phyloP scores from a whole-genome alignment of 1,140 invertebrate genomes.

The Aphelenchoides besseyi region DNA sequence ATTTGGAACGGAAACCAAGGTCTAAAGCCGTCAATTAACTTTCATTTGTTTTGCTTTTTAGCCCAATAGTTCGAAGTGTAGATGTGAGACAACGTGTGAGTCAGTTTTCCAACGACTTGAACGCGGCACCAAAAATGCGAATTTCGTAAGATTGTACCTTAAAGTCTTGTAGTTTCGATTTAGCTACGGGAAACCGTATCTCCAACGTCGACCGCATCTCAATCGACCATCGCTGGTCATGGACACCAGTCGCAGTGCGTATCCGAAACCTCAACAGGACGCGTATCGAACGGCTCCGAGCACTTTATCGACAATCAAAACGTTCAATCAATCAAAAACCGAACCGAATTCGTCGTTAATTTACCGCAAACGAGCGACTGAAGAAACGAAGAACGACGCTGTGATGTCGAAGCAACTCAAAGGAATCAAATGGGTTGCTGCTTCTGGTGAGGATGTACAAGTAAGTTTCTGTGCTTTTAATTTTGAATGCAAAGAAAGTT shows the following conservation, averaged over 20 bases:
- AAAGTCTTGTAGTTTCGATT: neutral
- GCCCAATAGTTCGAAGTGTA: neutral
- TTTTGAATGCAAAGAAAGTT: too few species aligned
- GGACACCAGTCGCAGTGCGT: neutral
- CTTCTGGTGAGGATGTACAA: neutral
- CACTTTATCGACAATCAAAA: too few species aligned
- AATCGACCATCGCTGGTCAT: neutral
- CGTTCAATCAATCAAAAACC: too few species aligned
- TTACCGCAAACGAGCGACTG: neutral
- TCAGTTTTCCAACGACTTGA: neutral
- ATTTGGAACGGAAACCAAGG: neutral
- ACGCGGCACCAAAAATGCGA: neutral
- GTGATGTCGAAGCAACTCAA: neutral
- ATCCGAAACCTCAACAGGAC: neutral
- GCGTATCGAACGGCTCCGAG: neutral
- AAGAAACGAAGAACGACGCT: neutral
- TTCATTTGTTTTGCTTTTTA: neutral
- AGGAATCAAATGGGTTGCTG: neutral
- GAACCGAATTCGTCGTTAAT: neutral
- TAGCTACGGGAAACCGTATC: too few species aligned
- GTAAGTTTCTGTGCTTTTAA: too few species aligned
- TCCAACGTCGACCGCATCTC: neutral
- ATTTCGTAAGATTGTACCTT: neutral
- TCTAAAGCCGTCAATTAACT: neutral
- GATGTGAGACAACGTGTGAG: neutral